Conservation (phyloP, 2,113 vertebrate species). For the Epinephelus cyanopodus region DNA sequence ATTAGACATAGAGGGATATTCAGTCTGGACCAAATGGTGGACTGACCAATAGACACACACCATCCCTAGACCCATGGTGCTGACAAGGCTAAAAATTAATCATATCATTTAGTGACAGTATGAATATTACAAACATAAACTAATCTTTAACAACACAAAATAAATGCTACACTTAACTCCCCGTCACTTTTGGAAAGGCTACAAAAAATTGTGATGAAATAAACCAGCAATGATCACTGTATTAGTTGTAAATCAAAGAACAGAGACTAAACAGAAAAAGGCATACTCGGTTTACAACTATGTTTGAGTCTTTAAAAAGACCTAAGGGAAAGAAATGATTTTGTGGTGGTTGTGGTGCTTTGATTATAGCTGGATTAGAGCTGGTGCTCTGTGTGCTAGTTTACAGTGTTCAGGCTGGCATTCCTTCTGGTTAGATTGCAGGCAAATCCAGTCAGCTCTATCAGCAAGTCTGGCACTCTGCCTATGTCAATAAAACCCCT, state of each 20-base stretch:
- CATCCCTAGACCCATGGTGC: background rate
- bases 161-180: background rate
- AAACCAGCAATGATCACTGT: background rate
- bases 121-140: background rate
- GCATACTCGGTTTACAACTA: background rate
- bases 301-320: background rate
- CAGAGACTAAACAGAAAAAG: background rate
- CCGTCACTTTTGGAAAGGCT: background rate
- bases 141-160: background rate
- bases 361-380: background rate
- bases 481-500: slow-evolving; percentile 58
- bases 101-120: background rate
- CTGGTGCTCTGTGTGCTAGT: slow-evolving; percentile 29
- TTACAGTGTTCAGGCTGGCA: slow-evolving; percentile 3
- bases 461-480: slow-evolving; percentile 58
- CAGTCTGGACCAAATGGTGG: background rate
- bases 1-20: background rate
- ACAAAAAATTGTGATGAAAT: background rate
- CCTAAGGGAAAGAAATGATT: background rate
- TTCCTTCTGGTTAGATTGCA: slow-evolving; percentile 49
- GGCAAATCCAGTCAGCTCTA: slow-evolving; percentile 44
- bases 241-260: background rate
- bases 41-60: background rate
- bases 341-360: slow-evolving; percentile 2
- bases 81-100: background rate